A percentile compares a stretch with the other conserved stretches of the same genome.
phyloP scores from a whole-genome alignment of 2,888 invertebrate species.

The Agrochola lychnidis region DNA sequence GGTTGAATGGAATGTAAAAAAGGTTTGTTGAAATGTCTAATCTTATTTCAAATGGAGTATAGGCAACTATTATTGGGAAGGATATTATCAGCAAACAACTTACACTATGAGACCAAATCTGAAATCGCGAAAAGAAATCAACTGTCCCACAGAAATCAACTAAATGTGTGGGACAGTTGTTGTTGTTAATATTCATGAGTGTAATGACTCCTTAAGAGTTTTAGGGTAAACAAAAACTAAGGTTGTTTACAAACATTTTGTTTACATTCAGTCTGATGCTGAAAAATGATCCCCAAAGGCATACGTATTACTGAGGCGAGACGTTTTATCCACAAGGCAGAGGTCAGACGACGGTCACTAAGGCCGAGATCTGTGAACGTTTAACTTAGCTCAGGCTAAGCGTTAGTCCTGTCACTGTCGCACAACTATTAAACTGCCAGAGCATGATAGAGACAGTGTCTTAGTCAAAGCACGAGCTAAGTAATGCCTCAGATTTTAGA shows the following conservation, averaged over 20 bases:
- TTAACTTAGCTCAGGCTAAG: not conserved
- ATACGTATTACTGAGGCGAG: not conserved
- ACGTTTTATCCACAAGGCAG: conserved; percentile 2
- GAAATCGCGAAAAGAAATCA: not conserved
- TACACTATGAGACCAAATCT: not conserved
- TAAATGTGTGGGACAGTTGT: not conserved
- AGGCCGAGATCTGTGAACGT: not conserved
- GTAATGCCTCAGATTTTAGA: not conserved
- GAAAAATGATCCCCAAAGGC: not conserved
- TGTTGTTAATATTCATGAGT: not conserved
- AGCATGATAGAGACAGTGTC: not conserved
- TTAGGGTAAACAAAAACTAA: not conserved
- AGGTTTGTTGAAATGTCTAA: too few species aligned
- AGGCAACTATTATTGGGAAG: not conserved
- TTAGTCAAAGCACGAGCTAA: not conserved
- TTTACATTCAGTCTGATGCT: not conserved
- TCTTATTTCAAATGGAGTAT: too few species aligned
- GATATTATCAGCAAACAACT: not conserved
- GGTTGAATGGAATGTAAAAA: too few species aligned
- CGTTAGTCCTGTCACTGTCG: not conserved
- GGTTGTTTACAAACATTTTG: not conserved
- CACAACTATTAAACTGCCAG: not conserved
- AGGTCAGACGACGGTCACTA: conserved; percentile 17
- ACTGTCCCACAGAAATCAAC: not conserved
- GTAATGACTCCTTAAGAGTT: not conserved